Base-by-base conservation (phyloP, 2,888 invertebrate genomes). In the Scotopteryx bipunctaria region DNA sequence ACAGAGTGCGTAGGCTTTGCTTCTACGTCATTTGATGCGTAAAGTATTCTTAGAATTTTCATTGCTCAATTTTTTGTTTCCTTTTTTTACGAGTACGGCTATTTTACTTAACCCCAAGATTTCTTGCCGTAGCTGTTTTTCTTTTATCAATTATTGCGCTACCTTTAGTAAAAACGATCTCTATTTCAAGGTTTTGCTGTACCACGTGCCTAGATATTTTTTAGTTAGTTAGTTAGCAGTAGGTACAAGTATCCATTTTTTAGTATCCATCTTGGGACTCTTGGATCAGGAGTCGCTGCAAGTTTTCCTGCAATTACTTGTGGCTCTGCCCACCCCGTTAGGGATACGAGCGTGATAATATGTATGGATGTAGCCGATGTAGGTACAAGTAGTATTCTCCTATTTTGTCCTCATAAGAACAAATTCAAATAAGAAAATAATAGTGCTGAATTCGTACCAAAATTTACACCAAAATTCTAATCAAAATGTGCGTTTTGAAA, bases 401-500 rank as follows among this genome's bases (percentile, higher is more conserved):
- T n/a, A n/a, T n/a, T n/a, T n/a, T n/a, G n/a, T n/a, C n/a, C n/a
- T n/a, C n/a, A n/a, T n/a, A n/a, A n/a, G n/a, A n/a, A n/a, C n/a
- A n/a, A n/a, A n/a, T n/a, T n/a, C n/a, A n/a, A n/a, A n/a, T n/a
- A n/a, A n/a, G n/a, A n/a, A n/a, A n/a, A n/a, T n/a, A n/a, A n/a
- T n/a, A 9, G 6, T 9, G 25, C 25, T 25, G 9, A 25, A 27
- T 35, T 25, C 33, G 2, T 16, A 25, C 25, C 14, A 6, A 37
- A 33, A 43, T 43, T 35, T 9, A 15, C 15, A 23, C 25, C 25
- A 25, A 17, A 47, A 32, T 8, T 27, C n/a, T 15, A 15, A 8
- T 13, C 33, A 21, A 40, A 51, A 35, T 36, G 40, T 27, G 13
- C 33, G 43, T 43, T 29, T 36, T 29, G 35, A 8, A 40, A 45